phyloP scores from a whole-genome alignment of 2,113 vertebrate genomes.

The Apodemus sylvaticus region DNA sequence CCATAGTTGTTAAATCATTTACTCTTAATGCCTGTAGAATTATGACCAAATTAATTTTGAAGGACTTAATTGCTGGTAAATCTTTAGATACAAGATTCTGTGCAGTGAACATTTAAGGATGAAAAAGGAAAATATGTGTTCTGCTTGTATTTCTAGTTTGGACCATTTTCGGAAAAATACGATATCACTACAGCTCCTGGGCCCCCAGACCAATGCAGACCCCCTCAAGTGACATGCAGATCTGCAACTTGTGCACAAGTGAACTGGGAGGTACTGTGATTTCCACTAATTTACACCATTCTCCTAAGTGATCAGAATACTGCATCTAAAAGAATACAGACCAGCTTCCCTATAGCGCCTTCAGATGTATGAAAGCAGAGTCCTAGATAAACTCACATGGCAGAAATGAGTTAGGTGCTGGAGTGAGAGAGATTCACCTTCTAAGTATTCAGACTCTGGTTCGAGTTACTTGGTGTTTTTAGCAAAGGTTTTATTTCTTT shows the following conservation, averaged over 20 bases:
- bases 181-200: constrained; percentile 95
- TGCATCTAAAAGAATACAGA: constrained; percentile 45
- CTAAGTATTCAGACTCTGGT: constrained; percentile 7
- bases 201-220: constrained; percentile 93
- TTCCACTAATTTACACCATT: not conserved
- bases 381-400: not conserved
- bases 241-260: constrained; percentile 94
- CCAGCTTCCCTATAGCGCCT: not conserved
- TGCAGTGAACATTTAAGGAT: not conserved
- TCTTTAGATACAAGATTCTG: constrained; percentile 38
- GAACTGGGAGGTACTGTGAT: constrained; percentile 93
- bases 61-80: constrained; percentile 47
- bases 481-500: constrained; percentile 47
- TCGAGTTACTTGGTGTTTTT: constrained; percentile 47
- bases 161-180: constrained; percentile 93
- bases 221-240: constrained; percentile 91
- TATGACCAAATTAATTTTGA: constrained; percentile 48
- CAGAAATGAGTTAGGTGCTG: constrained; percentile 31
- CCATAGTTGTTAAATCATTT: constrained; percentile 32
- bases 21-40: constrained; percentile 34
- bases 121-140: constrained; percentile 47
- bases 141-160: constrained; percentile 87
- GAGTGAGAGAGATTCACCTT: constrained; percentile 20
- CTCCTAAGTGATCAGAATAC: constrained; percentile 13
- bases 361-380: not conserved